These are phyloP conservation scores for Nerophis ophidion DNA, from an alignment of 2,113 vertebrate species.

Conservation along the genomic window DNA sequence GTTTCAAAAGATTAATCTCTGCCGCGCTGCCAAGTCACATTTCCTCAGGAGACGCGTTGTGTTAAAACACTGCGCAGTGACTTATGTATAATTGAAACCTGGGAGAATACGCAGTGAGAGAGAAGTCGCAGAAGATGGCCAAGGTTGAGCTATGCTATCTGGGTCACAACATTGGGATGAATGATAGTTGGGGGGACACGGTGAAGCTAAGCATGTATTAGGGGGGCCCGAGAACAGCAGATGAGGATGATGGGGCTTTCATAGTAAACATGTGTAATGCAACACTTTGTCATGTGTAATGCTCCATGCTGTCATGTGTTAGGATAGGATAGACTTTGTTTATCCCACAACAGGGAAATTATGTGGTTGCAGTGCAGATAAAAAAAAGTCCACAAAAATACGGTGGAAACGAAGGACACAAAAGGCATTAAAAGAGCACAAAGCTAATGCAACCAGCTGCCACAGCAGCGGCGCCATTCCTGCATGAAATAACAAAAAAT, in stretches of 20 bases:
- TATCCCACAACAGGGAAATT: too few relatives aligned
- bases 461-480: too few relatives aligned
- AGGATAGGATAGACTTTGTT: too few relatives aligned
- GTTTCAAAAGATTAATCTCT: conserved; percentile 40
- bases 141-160: conserved; percentile 52
- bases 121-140: conserved; percentile 35
- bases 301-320: too few relatives aligned
- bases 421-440: too few relatives aligned
- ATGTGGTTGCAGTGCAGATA: too few relatives aligned
- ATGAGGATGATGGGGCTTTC: conserved; percentile 42
- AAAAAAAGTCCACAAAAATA: too few relatives aligned
- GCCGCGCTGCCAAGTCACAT: conserved; percentile 32
- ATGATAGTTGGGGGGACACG: conserved; percentile 53
- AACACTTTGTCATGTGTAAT: background rate
- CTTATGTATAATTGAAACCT: conserved; percentile 33
- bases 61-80: conserved; percentile 38
- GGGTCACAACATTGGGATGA: conserved; percentile 56
- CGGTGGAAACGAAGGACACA: too few relatives aligned
- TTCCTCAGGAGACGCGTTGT: conserved; percentile 35
- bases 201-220: conserved; percentile 32
- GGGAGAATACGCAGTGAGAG: conserved; percentile 34
- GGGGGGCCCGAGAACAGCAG: conserved; percentile 59
- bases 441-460: too few relatives aligned
- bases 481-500: too few relatives aligned
- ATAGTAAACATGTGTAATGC: conserved; percentile 45